Evolutionary conservation across 2,797 vertebrate genomes (phyloP).

Genomic region (Enteromius unitaeniatus): DNA sequence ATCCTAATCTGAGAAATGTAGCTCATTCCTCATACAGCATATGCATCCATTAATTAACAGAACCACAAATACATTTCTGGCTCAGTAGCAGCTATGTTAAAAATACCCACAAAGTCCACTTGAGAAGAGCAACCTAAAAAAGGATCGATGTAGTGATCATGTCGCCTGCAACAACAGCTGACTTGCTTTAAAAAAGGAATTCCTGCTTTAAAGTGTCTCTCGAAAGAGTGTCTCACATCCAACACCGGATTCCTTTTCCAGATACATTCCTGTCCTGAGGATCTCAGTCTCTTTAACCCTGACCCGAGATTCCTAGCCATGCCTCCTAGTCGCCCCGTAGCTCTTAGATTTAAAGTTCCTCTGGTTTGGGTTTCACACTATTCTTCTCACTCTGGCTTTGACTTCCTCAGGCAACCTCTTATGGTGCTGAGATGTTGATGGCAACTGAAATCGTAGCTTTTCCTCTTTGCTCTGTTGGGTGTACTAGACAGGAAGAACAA

Average conservation of each 20-base stretch:
- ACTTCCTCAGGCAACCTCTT: conserved; percentile 9
- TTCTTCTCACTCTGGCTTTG: not conserved
- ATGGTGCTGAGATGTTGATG: conserved; percentile 9
- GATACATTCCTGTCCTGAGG: conserved; percentile 45
- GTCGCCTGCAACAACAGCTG: conserved; percentile 50
- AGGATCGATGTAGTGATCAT: conserved; percentile 33
- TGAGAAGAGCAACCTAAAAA: conserved; percentile 35
- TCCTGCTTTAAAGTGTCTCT: conserved; percentile 33
- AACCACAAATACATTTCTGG: conserved; percentile 24
- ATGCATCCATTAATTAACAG: conserved; percentile 29
- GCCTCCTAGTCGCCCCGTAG: conserved; percentile 22
- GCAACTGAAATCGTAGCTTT: conserved; percentile 19
- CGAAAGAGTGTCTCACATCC: conserved; percentile 27
- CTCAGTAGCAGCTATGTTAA: conserved; percentile 34
- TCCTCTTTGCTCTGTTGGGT: conserved; percentile 34
- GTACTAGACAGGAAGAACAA: conserved; percentile 40
- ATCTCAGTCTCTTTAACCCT: conserved; percentile 41
- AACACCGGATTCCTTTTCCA: conserved; percentile 44
- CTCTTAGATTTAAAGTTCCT: conserved; percentile 31
- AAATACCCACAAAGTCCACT: conserved; percentile 37
- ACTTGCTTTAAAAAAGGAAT: conserved; percentile 27
- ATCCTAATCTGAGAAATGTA: conserved; percentile 15
- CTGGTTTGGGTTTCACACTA: conserved; percentile 33
- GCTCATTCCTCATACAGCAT: conserved; percentile 13
- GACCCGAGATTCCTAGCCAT: conserved; percentile 34